phyloP scores from a whole-genome alignment of 2,888 invertebrate genomes.

The Merodon equestris region DNA sequence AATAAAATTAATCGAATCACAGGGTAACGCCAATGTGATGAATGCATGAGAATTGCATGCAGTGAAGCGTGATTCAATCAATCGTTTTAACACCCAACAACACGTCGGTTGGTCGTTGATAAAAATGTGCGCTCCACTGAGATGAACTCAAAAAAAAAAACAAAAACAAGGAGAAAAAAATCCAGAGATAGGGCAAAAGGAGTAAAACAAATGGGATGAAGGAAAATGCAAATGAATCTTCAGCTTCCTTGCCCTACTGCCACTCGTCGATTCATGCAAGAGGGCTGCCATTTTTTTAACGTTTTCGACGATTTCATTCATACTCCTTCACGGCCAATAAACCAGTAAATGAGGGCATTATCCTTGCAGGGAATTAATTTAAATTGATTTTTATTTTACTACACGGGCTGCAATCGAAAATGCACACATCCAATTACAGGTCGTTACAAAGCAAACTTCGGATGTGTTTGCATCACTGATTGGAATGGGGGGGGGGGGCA shows the following conservation, averaged over 20 bases:
- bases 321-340: constrained; percentile 13
- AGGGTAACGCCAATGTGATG: constrained; percentile 49
- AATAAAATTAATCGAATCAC: constrained; percentile 67
- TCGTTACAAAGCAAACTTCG: no score
- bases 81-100: constrained; percentile 61
- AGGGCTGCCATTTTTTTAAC: constrained; percentile 2
- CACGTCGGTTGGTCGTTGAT: constrained; percentile 36
- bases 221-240: constrained; percentile 42
- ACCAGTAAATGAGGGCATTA: constrained; percentile 38
- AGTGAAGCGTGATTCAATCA: constrained; percentile 63
- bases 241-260: constrained; percentile 27
- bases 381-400: background rate
- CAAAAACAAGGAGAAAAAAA: constrained; percentile 11
- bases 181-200: no score
- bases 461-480: no score
- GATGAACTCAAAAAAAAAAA: constrained; percentile 19
- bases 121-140: constrained; percentile 53
- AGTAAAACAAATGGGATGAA: no score
- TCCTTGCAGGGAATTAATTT: constrained; percentile 27
- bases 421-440: background rate
- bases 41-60: constrained; percentile 55
- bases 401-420: background rate
- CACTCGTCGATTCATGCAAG: constrained; percentile 13
- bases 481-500: no score
- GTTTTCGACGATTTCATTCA: constrained; percentile 35